Percentiles rank a stretch among this genome's conserved stretches.
Conservation (phyloP, 2,888 invertebrate genomes). For the Stenotaenia linearis region DNA sequence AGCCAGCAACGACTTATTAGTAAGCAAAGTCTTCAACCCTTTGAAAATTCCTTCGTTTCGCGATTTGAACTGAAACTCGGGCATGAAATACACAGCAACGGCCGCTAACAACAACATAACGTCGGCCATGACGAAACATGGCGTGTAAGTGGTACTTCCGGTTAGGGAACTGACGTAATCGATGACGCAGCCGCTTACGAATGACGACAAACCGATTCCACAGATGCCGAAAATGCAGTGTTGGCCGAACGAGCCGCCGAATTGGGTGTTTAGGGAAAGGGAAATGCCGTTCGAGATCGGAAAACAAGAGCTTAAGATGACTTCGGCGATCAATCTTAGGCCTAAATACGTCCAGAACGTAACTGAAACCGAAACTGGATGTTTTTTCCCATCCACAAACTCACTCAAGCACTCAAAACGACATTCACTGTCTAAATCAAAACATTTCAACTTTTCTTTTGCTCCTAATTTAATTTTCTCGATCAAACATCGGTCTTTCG, state of each 20-base stretch:
- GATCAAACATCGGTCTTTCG: too few species aligned
- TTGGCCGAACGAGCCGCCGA: conserved; percentile 50
- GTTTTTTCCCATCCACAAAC: too few species aligned
- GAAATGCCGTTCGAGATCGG: conserved; percentile 85
- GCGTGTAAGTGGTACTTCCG: conserved; percentile 38
- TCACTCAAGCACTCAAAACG: too few species aligned
- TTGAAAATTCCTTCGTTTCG: conserved; percentile 33
- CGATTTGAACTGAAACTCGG: not conserved
- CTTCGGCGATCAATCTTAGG: conserved; percentile 69
- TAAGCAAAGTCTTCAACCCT: conserved; percentile 57
- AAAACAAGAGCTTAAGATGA: conserved; percentile 75
- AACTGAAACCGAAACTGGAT: too few species aligned
- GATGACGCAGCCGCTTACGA: conserved; percentile 39
- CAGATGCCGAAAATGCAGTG: conserved; percentile 48
- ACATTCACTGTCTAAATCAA: too few species aligned
- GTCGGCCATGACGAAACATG: conserved; percentile 40
- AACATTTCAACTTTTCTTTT: too few species aligned
- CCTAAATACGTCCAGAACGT: conserved; percentile 74
- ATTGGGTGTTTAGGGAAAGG: conserved; percentile 74
- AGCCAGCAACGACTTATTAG: conserved; percentile 70
- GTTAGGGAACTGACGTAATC: conserved; percentile 37
- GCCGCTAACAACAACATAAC: conserved; percentile 40
- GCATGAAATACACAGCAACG: conserved; percentile 35
- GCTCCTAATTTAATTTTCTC: too few species aligned
- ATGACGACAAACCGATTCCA: conserved; percentile 46